Base-by-base conservation (phyloP, 2,888 invertebrate species). In the Drepana falcataria region DNA sequence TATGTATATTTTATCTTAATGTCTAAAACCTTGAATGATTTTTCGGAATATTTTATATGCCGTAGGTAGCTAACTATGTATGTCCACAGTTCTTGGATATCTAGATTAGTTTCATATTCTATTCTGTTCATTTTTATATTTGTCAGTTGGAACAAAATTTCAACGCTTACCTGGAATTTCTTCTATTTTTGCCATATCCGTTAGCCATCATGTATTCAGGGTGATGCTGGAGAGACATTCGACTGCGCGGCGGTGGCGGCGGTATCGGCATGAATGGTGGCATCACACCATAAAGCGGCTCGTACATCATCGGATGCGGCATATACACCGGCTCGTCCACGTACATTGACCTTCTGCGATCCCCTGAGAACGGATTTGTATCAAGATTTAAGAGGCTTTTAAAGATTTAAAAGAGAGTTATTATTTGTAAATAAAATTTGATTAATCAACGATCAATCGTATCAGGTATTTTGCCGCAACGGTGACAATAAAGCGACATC, bases 301-400 rank as follows among this genome's bases (percentile, higher is more conserved):
- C 91, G 59, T 89, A 89, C 52, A 88, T 61, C 71, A 85, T 79
- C 1, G 85, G 87, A 57, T 85, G 85, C 1, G 85, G 81, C 0
- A 79, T 72, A 62, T 90, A 90, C 4, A 83, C 66, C 4, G 87
- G 84, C 54, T 91, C 90, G 57, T 89, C 90, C 41, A 84, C 72
- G 64, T 85, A 89, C 73, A 86, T 73, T 9, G 91, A 91, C 59
- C 85, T 77, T 69, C 89, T 77, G 58, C 88, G 82, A 58, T 86
- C 83, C 49, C 79, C 88, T 90, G 76, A 9, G 75, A 80, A 62
- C 48, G 5, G 48, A 48, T 35, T 35, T 48, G 33, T 3, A 48
- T 48, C 6, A 33, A 48, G 4, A 33, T 48, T 3, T n/a, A 7
- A 21, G 4, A n/a, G n/a, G 4, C 6, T 21, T 21, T 21, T 21